Evolutionary conservation across 1,140 invertebrate species (phyloP).

Genomic region (Stenopsyche tienmushanensis): DNA sequence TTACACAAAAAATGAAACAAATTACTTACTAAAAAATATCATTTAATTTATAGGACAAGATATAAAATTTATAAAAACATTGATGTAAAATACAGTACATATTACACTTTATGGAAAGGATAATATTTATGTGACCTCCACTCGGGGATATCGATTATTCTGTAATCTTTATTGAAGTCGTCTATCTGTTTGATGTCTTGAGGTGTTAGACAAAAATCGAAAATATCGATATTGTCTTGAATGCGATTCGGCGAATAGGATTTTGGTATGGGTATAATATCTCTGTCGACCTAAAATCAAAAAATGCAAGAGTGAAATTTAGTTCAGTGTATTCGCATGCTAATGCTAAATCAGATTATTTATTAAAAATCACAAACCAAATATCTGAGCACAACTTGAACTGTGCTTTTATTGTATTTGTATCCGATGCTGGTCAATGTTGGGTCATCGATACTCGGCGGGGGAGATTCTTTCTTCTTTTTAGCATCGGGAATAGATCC

Average conservation of each 20-base stretch:
- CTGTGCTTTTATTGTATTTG: conserved; percentile 70
- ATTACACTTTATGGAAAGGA: conserved; percentile 52
- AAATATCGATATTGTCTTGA: conserved; percentile 70
- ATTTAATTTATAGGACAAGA: background rate
- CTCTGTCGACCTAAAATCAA: conserved; percentile 60
- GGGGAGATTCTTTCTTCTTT: conserved; percentile 57
- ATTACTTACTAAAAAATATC: background rate
- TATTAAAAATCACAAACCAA: conserved; percentile 54
- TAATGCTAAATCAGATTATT: background rate
- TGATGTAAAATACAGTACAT: background rate
- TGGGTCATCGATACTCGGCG: conserved; percentile 61
- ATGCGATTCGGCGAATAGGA: conserved; percentile 69
- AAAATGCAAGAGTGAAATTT: conserved; percentile 6
- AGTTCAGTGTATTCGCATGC: background rate
- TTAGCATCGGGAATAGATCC: conserved; percentile 62
- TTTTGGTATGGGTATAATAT: conserved; percentile 72
- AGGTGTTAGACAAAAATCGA: conserved; percentile 67
- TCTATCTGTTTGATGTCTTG: conserved; percentile 65
- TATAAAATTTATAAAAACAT: background rate
- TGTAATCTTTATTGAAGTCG: conserved; percentile 59
- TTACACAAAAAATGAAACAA: background rate
- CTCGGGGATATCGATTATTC: conserved; percentile 55
- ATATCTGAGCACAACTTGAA: conserved; percentile 65
- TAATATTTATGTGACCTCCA: conserved; percentile 62
- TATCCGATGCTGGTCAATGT: conserved; percentile 63